phyloP scores from a whole-genome alignment of 2,888 invertebrate species.

The Pheosia tremula region DNA sequence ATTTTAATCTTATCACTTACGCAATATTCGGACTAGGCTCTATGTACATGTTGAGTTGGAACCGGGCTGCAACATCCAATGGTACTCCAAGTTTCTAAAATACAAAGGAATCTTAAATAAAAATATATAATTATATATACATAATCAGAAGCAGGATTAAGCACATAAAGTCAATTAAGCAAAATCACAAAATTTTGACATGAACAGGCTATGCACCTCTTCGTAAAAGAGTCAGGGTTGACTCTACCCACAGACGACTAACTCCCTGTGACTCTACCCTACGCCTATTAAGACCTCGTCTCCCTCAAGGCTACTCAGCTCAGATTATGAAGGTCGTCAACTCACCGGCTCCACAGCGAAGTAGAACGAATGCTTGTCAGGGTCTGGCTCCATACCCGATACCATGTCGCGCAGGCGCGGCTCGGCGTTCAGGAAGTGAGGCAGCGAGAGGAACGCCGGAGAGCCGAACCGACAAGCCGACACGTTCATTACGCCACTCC shows the following conservation, averaged over 20 bases:
- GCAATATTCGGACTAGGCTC: slow-evolving; percentile 86
- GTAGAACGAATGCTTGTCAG: slow-evolving; percentile 89
- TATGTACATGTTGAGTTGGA: slow-evolving; percentile 91
- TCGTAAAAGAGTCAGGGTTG: no score
- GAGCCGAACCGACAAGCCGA: slow-evolving; percentile 91
- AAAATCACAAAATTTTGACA: no score
- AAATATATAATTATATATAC: no score
- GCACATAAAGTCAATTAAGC: no score
- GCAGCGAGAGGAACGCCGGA: slow-evolving; percentile 93
- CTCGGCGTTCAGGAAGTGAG: slow-evolving; percentile 93
- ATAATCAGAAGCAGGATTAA: no score
- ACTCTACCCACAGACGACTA: no score
- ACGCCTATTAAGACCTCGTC: no score
- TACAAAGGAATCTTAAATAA: neutral
- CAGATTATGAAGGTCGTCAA: slow-evolving; percentile 12
- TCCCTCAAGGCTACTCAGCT: no score
- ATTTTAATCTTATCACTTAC: slow-evolving; percentile 78
- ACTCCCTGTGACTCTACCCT: no score
- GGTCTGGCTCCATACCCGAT: slow-evolving; percentile 88
- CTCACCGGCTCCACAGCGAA: slow-evolving; percentile 91
- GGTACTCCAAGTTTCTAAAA: slow-evolving; percentile 90
- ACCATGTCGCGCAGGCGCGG: slow-evolving; percentile 86
- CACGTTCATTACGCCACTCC: slow-evolving; percentile 91
- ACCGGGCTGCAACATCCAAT: slow-evolving; percentile 89
- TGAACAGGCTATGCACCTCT: no score